These are phyloP conservation scores for Conchocele bisecta DNA, from an alignment of 2,888 invertebrate species.

Conservation along the genomic window DNA sequence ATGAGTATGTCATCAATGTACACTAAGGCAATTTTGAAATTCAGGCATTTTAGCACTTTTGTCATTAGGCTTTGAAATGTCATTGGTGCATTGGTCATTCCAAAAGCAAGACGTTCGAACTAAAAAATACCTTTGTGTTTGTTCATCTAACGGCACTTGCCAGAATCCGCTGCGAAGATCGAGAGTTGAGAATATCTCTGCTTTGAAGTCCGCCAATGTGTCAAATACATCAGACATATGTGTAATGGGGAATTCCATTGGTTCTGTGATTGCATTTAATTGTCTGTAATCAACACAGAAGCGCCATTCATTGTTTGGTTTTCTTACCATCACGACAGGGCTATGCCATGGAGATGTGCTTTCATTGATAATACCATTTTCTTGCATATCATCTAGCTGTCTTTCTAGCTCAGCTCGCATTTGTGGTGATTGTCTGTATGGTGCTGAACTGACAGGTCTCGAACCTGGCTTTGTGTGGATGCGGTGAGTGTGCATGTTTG, in stretches of 20 bases:
- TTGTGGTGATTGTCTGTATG: constrained; percentile 21
- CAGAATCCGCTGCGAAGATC: constrained; percentile 37
- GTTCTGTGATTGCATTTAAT: constrained; percentile 17
- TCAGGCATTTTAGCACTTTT: constrained; percentile 35
- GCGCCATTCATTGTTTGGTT: constrained; percentile 21
- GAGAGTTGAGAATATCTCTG: constrained; percentile 9
- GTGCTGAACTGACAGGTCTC: constrained; percentile 21
- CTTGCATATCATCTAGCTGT: constrained; percentile 32
- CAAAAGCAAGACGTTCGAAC: constrained; percentile 39
- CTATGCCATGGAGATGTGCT: constrained; percentile 27
- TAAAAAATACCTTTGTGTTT: constrained; percentile 26
- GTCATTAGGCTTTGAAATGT: constrained; percentile 42
- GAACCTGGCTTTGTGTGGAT: constrained; percentile 43
- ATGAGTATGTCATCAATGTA: constrained; percentile 62
- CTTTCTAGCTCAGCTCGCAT: constrained; percentile 12
- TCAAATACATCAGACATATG: constrained; percentile 24
- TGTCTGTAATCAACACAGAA: constrained; percentile 16
- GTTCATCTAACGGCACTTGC: constrained; percentile 36
- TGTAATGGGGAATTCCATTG: constrained; percentile 23
- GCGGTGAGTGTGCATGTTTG: constrained; percentile 22
- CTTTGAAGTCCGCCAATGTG: constrained; percentile 17
- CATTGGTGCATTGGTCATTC: constrained; percentile 38
- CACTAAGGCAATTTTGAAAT: constrained; percentile 55
- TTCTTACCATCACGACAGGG: constrained; percentile 42
- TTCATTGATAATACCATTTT: constrained; percentile 34